Percentiles rank a stretch among this genome's conserved stretches.
Conservation (phyloP, 2,113 vertebrate genomes). For the Scopus umbretta region DNA sequence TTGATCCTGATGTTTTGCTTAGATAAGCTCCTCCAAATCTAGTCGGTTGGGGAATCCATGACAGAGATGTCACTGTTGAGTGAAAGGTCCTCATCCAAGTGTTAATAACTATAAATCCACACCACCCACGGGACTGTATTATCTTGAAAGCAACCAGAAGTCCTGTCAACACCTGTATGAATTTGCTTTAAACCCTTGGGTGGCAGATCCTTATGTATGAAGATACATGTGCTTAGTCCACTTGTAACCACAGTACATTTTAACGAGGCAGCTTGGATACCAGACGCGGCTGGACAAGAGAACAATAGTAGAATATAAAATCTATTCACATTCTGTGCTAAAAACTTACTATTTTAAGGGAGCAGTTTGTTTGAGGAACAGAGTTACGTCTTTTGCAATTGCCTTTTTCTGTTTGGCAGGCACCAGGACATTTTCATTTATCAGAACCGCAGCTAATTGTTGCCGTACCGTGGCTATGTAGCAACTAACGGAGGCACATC, state of each 20-base stretch:
- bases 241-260: neutral
- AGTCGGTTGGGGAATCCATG: neutral
- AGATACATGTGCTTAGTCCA: neutral
- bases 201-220: neutral
- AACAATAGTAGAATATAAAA: rapidly evolving
- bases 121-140: rapidly evolving
- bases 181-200: neutral
- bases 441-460: neutral
- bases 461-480: neutral
- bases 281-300: neutral
- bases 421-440: neutral
- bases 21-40: neutral
- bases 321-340: neutral
- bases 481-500: neutral
- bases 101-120: neutral
- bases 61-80: neutral
- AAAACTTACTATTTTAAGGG: neutral
- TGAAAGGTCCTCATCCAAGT: neutral
- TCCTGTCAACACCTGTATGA: neutral
- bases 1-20: neutral
- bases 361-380: neutral
- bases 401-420: neutral
- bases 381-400: neutral
- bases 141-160: neutral
- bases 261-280: neutral